A percentile compares a stretch with the other conserved stretches of the same genome.
phyloP scores from a whole-genome alignment of 2,888 invertebrate species.

The Bembecia ichneumoniformis region DNA sequence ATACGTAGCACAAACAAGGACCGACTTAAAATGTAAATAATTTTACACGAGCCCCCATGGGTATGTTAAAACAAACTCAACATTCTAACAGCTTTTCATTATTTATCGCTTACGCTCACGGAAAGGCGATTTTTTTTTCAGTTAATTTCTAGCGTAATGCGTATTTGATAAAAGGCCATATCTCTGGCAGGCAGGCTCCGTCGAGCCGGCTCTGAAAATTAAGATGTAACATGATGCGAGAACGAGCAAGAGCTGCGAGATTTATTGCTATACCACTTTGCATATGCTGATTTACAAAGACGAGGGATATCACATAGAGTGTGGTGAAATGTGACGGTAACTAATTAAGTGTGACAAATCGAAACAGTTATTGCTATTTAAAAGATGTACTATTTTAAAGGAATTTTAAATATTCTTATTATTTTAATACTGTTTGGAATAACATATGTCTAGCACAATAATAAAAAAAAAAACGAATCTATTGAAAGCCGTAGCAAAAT shows the following conservation, averaged over 20 bases:
- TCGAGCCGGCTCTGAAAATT: conserved; percentile 70
- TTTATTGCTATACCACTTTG: conserved; percentile 74
- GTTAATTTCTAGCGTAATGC: conserved; percentile 69
- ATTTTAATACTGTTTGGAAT: too few relatives aligned
- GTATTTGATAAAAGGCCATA: conserved; percentile 71
- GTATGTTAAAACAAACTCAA: conserved; percentile 64
- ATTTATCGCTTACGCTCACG: conserved; percentile 62
- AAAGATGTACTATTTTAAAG: background rate
- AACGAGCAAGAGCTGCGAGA: conserved; percentile 73
- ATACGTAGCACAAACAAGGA: conserved; percentile 39
- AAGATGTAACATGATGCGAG: conserved; percentile 75
- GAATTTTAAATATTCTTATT: too few relatives aligned
- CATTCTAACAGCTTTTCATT: conserved; percentile 62
- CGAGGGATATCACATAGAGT: conserved; percentile 37
- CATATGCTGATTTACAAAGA: conserved; percentile 75
- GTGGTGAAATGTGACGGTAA: conserved; percentile 21
- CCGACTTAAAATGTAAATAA: conserved; percentile 63
- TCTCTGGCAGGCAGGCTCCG: conserved; percentile 67
- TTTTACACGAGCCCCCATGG: conserved; percentile 56
- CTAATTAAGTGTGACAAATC: background rate
- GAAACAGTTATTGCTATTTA: background rate
- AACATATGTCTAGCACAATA: too few relatives aligned
- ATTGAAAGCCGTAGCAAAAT: too few relatives aligned
- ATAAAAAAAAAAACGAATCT: too few relatives aligned
- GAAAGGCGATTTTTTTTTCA: conserved; percentile 51